phyloP scores from a whole-genome alignment of 2,113 vertebrate genomes.

The Oncorhynchus mykiss region DNA sequence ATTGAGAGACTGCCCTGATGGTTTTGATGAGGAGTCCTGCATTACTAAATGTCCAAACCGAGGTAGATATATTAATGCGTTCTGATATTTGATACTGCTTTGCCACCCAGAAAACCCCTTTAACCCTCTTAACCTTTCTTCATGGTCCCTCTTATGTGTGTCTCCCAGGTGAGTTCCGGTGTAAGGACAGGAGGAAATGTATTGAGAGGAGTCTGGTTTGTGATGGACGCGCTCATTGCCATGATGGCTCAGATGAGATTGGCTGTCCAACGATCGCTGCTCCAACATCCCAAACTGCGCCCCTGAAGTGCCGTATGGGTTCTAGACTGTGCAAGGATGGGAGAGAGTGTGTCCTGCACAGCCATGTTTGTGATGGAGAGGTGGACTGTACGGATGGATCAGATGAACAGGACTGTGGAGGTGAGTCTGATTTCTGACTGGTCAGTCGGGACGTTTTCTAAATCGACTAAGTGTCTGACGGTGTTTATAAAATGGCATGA shows the following conservation, averaged over 20 bases:
- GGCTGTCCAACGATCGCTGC: slow-evolving; percentile 56
- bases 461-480: not conserved
- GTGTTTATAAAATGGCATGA: no score
- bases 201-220: slow-evolving; percentile 66
- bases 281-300: not conserved
- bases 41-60: no score
- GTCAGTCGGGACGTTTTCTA: no score
- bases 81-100: not conserved
- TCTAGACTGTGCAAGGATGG: slow-evolving; percentile 56
- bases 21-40: no score
- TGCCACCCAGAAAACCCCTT: not conserved
- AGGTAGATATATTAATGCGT: no score
- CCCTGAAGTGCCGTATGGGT: not conserved
- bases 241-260: slow-evolving; percentile 79
- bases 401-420: slow-evolving; percentile 67
- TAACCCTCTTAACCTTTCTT: not conserved
- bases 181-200: slow-evolving; percentile 65
- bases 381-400: slow-evolving; percentile 76
- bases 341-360: slow-evolving; percentile 59
- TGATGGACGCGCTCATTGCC: slow-evolving; percentile 78
- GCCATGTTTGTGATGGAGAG: slow-evolving; percentile 74
- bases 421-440: not conserved
- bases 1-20: no score
- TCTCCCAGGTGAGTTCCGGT: slow-evolving; percentile 69
- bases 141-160: no score